These are phyloP conservation scores for Cataglyphis rosenhaueri DNA, from an alignment of 2,888 invertebrate species.

Conservation along the genomic window DNA sequence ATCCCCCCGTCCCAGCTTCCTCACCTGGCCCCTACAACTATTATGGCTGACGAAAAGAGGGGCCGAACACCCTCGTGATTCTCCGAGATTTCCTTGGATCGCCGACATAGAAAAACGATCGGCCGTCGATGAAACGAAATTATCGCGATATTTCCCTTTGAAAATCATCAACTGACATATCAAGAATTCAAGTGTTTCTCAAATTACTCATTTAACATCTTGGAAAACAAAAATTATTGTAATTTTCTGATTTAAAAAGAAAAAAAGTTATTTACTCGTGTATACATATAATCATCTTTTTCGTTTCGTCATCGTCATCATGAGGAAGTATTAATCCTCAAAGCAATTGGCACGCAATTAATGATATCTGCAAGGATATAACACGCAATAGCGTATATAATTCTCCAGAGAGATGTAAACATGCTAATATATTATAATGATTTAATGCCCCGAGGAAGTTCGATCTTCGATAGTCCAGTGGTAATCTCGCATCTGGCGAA, in stretches of 20 bases:
- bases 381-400: background rate
- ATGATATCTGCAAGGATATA: background rate
- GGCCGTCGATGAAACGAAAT: slow-evolving; percentile 12
- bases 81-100: slow-evolving; percentile 12
- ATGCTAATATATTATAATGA: slow-evolving; percentile 56
- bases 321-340: background rate
- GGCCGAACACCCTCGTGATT: slow-evolving; percentile 36
- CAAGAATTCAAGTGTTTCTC: background rate
- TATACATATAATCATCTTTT: background rate
- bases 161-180: background rate
- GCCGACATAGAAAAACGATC: slow-evolving; percentile 34
- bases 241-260: background rate
- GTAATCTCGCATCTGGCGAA: slow-evolving; percentile 66
- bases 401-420: slow-evolving; percentile 28
- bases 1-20: slow-evolving; percentile 51
- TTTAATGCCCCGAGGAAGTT: slow-evolving; percentile 61
- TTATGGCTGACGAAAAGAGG: slow-evolving; percentile 34
- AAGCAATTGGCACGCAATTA: slow-evolving; percentile 3
- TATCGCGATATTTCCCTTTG: background rate
- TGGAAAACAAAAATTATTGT: background rate
- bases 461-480: slow-evolving; percentile 63
- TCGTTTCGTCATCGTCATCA: background rate
- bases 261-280: background rate
- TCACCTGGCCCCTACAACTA: slow-evolving; percentile 70
- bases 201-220: background rate